These are phyloP conservation scores for Thera obeliscata DNA, from an alignment of 2,888 invertebrate species.

Conservation along the genomic window DNA sequence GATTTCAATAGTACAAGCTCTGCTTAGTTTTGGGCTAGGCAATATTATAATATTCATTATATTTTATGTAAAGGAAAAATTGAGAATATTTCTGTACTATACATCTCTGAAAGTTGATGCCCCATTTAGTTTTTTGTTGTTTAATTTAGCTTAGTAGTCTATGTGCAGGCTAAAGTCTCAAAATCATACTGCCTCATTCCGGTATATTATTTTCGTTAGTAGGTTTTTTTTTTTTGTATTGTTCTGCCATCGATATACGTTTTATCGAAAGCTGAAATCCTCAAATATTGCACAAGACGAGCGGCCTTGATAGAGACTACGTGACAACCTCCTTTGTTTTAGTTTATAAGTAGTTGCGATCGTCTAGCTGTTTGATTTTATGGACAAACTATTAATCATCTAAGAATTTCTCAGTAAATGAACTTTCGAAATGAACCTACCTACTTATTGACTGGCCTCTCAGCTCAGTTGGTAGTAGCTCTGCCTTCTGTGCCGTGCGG, in stretches of 20 bases:
- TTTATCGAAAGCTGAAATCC: slow-evolving; percentile 4
- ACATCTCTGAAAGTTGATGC: no score
- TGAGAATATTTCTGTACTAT: no score
- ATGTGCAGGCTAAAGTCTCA: not conserved
- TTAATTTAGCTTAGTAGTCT: no score
- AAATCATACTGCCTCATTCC: not conserved
- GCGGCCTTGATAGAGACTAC: slow-evolving; percentile 10
- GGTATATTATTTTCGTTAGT: no score
- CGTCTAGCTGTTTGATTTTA: not conserved
- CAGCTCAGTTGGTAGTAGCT: no score
- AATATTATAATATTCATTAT: no score
- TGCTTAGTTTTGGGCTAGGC: no score
- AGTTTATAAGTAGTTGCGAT: not conserved
- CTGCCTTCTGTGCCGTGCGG: no score
- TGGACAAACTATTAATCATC: slow-evolving; percentile 1
- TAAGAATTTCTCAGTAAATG: not conserved
- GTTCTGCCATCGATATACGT: not conserved
- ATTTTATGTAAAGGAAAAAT: no score
- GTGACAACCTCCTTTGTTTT: slow-evolving; percentile 7
- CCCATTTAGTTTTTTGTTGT: no score
- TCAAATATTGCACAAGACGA: slow-evolving; percentile 2
- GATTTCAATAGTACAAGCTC: no score
- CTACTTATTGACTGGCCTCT: not conserved
- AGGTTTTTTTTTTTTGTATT: no score
- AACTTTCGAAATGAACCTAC: not conserved